Evolutionary conservation across 2,888 invertebrate genomes (phyloP).

Genomic region (Trichogramma evanescens): DNA sequence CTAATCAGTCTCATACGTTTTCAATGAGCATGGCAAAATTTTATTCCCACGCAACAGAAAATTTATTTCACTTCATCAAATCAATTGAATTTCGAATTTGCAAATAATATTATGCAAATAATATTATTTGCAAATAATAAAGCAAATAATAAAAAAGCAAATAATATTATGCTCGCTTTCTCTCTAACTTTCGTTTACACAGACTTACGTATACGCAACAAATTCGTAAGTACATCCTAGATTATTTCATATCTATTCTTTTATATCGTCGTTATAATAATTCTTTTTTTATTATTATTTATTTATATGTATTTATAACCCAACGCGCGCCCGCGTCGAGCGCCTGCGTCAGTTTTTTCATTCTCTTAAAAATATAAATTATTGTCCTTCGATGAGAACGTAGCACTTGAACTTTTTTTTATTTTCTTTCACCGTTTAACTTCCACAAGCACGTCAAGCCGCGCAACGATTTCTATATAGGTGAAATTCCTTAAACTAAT

Average conservation of each 20-base stretch:
- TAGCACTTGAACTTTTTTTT: slow-evolving; percentile 36
- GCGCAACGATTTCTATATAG: not conserved
- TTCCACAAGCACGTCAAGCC: too few relatives aligned
- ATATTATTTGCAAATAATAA: too few relatives aligned
- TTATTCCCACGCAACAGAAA: too few relatives aligned
- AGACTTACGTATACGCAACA: slow-evolving; percentile 34
- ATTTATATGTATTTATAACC: slow-evolving; percentile 20
- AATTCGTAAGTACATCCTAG: slow-evolving; percentile 26
- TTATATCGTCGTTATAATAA: slow-evolving; percentile 11
- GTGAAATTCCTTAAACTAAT: slow-evolving; percentile 4
- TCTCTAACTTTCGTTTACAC: not conserved
- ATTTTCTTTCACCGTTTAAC: not conserved
- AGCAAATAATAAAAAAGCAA: not conserved
- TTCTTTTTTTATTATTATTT: slow-evolving; percentile 23
- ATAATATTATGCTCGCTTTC: too few relatives aligned
- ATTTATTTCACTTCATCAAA: too few relatives aligned
- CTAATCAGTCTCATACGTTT: too few relatives aligned
- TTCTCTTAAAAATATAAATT: slow-evolving; percentile 45
- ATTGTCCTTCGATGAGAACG: slow-evolving; percentile 47
- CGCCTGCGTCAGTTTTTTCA: slow-evolving; percentile 16
- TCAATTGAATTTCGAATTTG: too few relatives aligned
- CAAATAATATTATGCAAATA: not conserved
- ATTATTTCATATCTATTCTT: too few relatives aligned
- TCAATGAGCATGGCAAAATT: too few relatives aligned
- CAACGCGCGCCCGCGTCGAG: slow-evolving; percentile 15